Conservation (phyloP, 2,113 vertebrate species). For the Silurus asotus region DNA sequence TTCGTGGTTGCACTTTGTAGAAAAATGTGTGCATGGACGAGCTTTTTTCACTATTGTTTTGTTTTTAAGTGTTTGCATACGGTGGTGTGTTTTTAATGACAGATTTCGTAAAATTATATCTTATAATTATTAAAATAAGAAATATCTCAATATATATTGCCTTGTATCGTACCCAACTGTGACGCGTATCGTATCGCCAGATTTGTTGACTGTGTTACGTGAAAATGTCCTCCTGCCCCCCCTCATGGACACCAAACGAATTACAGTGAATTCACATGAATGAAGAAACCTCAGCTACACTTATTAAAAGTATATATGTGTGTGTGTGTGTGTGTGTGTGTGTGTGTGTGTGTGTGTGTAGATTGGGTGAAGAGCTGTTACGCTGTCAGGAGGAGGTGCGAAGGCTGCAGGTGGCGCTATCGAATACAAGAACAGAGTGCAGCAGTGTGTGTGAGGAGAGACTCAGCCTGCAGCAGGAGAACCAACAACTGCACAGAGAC, state of each 20-base stretch:
- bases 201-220: background rate
- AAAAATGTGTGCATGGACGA: no score
- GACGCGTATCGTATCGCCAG: no score
- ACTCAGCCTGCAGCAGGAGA: constrained; percentile 87
- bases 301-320: background rate
- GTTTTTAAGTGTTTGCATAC: no score
- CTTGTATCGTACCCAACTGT: no score
- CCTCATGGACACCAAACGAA: background rate
- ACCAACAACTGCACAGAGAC: constrained; percentile 81
- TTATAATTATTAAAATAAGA: no score
- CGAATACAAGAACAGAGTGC: constrained; percentile 79
- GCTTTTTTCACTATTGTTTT: no score
- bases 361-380: constrained; percentile 78
- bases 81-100: no score
- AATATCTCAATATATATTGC: no score
- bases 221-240: background rate
- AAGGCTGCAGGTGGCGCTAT: constrained; percentile 80
- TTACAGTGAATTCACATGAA: background rate
- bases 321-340: constrained; percentile 9
- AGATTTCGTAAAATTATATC: no score
- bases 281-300: background rate
- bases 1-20: no score
- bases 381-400: constrained; percentile 81
- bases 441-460: constrained; percentile 84
- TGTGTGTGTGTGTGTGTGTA: constrained; percentile 14